Conservation (phyloP, 2,113 vertebrate genomes). For the Amblyornis subalaris region DNA sequence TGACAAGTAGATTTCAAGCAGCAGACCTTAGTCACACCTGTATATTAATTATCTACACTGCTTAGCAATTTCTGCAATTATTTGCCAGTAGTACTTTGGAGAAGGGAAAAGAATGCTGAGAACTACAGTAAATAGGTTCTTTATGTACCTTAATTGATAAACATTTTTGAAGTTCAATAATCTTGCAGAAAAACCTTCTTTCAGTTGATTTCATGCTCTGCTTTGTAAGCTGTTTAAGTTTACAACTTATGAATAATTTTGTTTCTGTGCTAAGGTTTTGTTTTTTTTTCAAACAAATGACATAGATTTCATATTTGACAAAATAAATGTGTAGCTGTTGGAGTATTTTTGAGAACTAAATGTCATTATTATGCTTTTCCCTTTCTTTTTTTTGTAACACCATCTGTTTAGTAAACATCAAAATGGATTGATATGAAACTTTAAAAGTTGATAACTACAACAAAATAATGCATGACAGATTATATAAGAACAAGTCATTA, state of each 20-base stretch:
- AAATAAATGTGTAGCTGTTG: constrained; percentile 35
- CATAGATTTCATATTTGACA: constrained; percentile 33
- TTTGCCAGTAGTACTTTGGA: not conserved
- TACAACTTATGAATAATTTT: constrained; percentile 19
- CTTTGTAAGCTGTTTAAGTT: constrained; percentile 32
- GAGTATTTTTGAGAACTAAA: constrained; percentile 36
- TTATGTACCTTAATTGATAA: not conserved
- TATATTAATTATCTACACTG: not conserved
- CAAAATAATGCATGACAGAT: constrained; percentile 72
- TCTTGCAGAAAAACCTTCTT: not conserved
- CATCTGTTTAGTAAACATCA: constrained; percentile 76
- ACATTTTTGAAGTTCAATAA: not conserved
- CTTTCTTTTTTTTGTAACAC: constrained; percentile 38
- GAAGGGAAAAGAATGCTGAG: not conserved
- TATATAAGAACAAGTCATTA: constrained; percentile 75
- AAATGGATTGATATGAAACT: constrained; percentile 71
- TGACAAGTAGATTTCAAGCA: constrained; percentile 14
- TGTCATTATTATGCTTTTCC: constrained; percentile 58
- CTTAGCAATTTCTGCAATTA: not conserved
- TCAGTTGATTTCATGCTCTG: constrained; percentile 7
- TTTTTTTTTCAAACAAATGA: not conserved
- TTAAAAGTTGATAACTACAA: constrained; percentile 69
- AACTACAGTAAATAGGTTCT: not conserved
- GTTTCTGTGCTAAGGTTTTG: constrained; percentile 2
- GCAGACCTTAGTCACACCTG: not conserved